Evolutionary conservation across 2,888 invertebrate species (phyloP).

Genomic region (Synanthedon andrenaeformis): DNA sequence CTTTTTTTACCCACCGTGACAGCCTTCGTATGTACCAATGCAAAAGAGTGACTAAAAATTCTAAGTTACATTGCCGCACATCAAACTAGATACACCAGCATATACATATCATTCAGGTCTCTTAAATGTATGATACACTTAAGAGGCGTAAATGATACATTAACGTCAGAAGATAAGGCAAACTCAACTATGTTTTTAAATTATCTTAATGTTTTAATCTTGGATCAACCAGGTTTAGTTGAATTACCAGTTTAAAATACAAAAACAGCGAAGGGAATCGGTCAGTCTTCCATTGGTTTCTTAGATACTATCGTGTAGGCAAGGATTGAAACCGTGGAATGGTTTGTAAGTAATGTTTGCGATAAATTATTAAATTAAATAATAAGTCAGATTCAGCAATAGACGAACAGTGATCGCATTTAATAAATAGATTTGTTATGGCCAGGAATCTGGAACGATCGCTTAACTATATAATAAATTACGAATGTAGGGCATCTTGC

Average conservation of each 20-base stretch:
- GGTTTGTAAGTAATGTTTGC: not conserved
- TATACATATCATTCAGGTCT: too few species aligned
- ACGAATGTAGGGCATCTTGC: slow-evolving; percentile 26
- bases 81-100: too few species aligned
- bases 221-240: not conserved
- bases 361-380: not conserved
- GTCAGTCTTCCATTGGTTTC: too few species aligned
- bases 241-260: not conserved
- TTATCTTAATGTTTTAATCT: not conserved
- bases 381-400: not conserved
- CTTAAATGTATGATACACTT: too few species aligned
- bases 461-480: slow-evolving; percentile 30
- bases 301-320: not conserved
- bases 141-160: slow-evolving; percentile 11
- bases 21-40: too few species aligned
- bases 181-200: not conserved
- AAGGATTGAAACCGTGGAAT: not conserved
- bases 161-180: slow-evolving; percentile 9
- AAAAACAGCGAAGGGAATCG: too few species aligned
- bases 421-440: not conserved
- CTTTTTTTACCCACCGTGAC: too few species aligned
- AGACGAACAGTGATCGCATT: not conserved
- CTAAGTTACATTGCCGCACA: too few species aligned
- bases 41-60: too few species aligned
- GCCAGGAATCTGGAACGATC: slow-evolving; percentile 14